Percentiles rank a stretch among this genome's conserved stretches.
phyloP scores from a whole-genome alignment of 2,888 invertebrate species.

The Trissoscelio sp. region DNA sequence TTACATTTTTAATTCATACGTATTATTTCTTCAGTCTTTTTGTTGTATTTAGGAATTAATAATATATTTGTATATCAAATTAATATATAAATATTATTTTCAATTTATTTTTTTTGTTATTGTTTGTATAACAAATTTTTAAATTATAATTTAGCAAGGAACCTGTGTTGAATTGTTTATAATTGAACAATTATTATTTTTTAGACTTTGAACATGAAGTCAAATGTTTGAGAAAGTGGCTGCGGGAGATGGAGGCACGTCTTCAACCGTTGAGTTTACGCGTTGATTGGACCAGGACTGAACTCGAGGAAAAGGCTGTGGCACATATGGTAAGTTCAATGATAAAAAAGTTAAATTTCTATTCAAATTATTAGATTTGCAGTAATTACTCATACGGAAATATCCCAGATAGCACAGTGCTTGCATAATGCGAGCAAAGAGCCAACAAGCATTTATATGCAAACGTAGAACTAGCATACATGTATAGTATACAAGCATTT shows the following conservation, averaged over 20 bases:
- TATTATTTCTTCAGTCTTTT: too few relatives aligned
- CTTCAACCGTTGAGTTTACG: conserved; percentile 90
- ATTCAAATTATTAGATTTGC: conserved; percentile 20
- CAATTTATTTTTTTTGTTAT: neutral
- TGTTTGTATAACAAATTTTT: neutral
- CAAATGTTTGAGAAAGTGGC: conserved; percentile 92
- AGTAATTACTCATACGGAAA: conserved; percentile 12
- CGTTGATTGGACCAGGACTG: conserved; percentile 88
- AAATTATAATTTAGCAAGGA: too few relatives aligned
- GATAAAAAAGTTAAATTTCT: conserved; percentile 22
- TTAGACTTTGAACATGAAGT: conserved; percentile 91
- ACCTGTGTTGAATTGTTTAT: too few relatives aligned
- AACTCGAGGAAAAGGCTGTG: conserved; percentile 90
- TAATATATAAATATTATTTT: neutral
- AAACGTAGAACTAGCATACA: too few relatives aligned
- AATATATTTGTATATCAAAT: too few relatives aligned
- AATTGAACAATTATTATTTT: conserved; percentile 1
- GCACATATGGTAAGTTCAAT: conserved; percentile 94
- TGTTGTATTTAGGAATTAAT: too few relatives aligned
- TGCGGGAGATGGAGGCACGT: conserved; percentile 93
- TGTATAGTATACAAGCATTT: too few relatives aligned
- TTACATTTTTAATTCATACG: too few relatives aligned
- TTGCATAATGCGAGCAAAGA: too few relatives aligned
- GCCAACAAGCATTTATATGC: too few relatives aligned
- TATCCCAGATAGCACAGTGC: too few relatives aligned